Base-by-base conservation (phyloP, 2,888 invertebrate species). In the Priocnemis perturbator region DNA sequence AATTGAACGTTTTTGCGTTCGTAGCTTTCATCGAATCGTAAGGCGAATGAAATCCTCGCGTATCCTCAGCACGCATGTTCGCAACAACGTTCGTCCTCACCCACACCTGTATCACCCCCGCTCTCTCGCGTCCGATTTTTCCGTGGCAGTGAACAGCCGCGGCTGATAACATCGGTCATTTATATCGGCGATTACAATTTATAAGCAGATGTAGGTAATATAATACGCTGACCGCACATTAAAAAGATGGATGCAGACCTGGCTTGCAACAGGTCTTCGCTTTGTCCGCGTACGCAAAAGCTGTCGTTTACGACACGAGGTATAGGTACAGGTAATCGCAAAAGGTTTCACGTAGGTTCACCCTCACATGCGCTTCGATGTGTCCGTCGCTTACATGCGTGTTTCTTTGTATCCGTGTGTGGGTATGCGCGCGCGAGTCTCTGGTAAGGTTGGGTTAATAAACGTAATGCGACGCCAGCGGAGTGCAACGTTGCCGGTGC, bases 381-480 rank as follows among this genome's bases (percentile, higher is more conserved):
- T 56, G 37, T 23, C 20, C 65, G 67, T 57, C 64, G 59, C 45
- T 58, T 47, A 47, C 19, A 58, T 61, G 58, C 44, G 23, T 67
- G 58, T 37, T 37, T 37, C 37, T 37, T 1, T 37, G 11, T 1
- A 37, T 37, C n/a, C 37, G 14, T 37, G 47, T 44, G 52, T 21
- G n/a, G 19, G 14, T 73, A 64, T 65, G 53, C 61, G 23, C n/a
- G 26, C 37, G 23, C 23, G 23, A 19, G 19, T 20, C 37, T 26
- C 61, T 55, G 37, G 70, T 73, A 72, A 78, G 79, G 76, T 73
- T 79, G 64, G 71, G 70, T 79, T 79, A 79, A 79, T 79, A 83
- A 81, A 81, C 78, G 83, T 83, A 83, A 82, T 82, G 81, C 78
- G 81, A 83, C 79, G 81, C 83, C 78, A 67, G 76, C 69, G 63